Evolutionary conservation across 1,140 invertebrate species (phyloP), one percentile per base, ranked within the genome.

Genomic region (Drosophila grimshawi): DNA sequence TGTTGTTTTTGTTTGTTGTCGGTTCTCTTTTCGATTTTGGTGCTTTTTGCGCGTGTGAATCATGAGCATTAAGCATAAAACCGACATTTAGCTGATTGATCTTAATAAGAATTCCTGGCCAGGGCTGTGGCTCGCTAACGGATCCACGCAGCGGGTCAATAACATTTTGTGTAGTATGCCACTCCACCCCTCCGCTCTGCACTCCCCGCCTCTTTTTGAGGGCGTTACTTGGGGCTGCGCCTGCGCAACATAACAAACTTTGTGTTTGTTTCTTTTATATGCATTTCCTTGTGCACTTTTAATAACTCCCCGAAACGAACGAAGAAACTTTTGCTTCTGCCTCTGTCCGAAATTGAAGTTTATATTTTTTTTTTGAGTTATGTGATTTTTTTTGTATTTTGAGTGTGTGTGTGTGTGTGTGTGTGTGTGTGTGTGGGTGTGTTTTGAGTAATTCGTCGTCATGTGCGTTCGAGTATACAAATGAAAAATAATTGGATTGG

Each of bases 11-110:
- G 66, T 55, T 70, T 52, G 70, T 5, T 64, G 81, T 56, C 46
- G 11, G 19, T 63, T 71, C 35, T 74, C 78, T 75, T 85, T 86
- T 86, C 78, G 74, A 81, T 86, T 81, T 80, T 72, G 66, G 66
- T 49, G 61, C 70, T 70, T 39, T 68, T 68, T 73, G 76, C 35
- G 73, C 77, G 77, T 88, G 83, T 88, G 83, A 88, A 89, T 88
- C 83, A 88, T 89, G 77, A 89, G 85, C 85, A 88, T 88, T 88
- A 89, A 88, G 83, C 83, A 88, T 88, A 88, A 88, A 88, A 88
- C 85, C 83, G 82, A 86, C 83, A 83, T 89, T 88, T 89, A 88
- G 83, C 83, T 88, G 83, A 88, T 88, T 88, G 83, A 88, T 88
- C 83, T 88, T 88, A 88, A 88, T 88, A 88, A 88, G 83, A 88